Evolutionary conservation across 2,888 invertebrate species (phyloP).

Genomic region (Hypomecis atomaria): DNA sequence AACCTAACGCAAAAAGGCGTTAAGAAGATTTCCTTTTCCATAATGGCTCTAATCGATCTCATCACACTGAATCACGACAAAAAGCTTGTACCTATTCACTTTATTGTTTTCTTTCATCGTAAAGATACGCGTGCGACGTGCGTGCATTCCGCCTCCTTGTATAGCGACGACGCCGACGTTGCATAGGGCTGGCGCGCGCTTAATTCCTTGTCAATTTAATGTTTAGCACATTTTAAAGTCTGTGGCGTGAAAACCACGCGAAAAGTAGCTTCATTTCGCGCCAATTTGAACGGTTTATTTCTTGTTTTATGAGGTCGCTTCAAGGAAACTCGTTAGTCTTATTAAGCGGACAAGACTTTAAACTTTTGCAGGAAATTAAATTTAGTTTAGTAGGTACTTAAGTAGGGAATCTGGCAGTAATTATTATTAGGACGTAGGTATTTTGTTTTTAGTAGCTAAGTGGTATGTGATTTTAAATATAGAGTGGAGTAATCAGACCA

Average conservation of each 20-base stretch:
- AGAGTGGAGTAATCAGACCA: no score
- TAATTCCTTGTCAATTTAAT: constrained; percentile 22
- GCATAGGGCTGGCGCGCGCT: constrained; percentile 45
- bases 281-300: constrained; percentile 19
- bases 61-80: constrained; percentile 30
- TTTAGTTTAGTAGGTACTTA: not conserved
- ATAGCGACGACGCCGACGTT: constrained; percentile 39
- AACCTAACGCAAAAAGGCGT: constrained; percentile 11
- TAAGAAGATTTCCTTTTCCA: constrained; percentile 16
- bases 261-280: constrained; percentile 22
- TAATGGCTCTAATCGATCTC: constrained; percentile 33
- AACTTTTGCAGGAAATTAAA: constrained; percentile 3
- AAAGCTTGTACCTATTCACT: constrained; percentile 48
- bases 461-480: not conserved
- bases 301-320: constrained; percentile 9
- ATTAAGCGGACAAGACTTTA: constrained; percentile 6
- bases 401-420: not conserved
- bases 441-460: no score
- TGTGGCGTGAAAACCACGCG: constrained; percentile 9
- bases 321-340: constrained; percentile 16
- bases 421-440: no score
- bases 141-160: constrained; percentile 52
- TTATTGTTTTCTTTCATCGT: constrained; percentile 62
- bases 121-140: constrained; percentile 53
- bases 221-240: constrained; percentile 21